Evolutionary conservation across 2,797 vertebrate species (phyloP).

Genomic region (Bradypodion ventrale): DNA sequence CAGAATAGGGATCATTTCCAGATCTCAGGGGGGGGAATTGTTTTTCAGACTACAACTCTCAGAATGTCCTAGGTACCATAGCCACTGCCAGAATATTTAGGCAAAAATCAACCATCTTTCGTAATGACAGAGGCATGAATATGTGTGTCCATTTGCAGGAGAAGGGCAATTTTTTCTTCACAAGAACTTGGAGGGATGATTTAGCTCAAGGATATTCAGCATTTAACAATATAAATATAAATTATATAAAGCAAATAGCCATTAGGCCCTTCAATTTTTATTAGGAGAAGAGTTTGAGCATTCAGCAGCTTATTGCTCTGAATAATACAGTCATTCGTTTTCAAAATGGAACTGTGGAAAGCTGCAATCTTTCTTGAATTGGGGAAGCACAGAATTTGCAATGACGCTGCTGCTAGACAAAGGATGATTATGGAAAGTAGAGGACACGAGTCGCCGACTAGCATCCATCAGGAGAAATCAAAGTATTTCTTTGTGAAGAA

Average conservation of each 20-base stretch:
- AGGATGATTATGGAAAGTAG: not conserved
- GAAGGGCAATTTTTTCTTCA: not conserved
- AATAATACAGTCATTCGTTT: conserved; percentile 41
- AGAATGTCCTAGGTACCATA: not conserved
- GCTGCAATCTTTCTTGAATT: conserved; percentile 30
- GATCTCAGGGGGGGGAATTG: too few relatives aligned
- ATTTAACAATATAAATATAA: conserved; percentile 46
- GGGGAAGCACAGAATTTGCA: not conserved
- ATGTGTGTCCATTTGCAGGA: not conserved
- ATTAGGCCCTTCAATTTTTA: conserved; percentile 34
- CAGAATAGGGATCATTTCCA: too few relatives aligned
- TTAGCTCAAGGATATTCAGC: conserved; percentile 34
- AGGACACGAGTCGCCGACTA: not conserved
- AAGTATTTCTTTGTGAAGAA: too few relatives aligned
- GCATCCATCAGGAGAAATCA: not conserved
- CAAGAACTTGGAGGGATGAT: conserved; percentile 9
- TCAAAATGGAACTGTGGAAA: conserved; percentile 38
- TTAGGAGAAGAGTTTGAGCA: conserved; percentile 34
- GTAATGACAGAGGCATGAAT: not conserved
- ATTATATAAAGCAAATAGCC: conserved; percentile 56
- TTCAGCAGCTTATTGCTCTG: conserved; percentile 41
- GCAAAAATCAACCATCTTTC: not conserved
- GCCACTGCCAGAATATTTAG: not conserved
- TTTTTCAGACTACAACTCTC: too few relatives aligned
- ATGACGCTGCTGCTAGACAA: not conserved